Base-by-base conservation (phyloP, 2,888 invertebrate species). In the Podabrus alpinus region DNA sequence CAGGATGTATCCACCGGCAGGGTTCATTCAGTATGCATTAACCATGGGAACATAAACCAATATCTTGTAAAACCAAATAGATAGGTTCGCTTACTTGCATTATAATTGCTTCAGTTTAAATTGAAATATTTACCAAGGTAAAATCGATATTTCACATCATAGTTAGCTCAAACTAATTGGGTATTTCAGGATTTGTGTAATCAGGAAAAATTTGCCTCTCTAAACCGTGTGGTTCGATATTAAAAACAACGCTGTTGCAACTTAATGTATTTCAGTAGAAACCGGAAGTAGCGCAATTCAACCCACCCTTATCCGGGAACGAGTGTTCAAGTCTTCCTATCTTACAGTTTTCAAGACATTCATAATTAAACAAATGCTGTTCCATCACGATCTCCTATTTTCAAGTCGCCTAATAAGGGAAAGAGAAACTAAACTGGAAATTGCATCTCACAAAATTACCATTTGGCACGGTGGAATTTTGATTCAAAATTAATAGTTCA, bases 1-100 rank as follows among this genome's bases (percentile, higher is more conserved):
- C 73, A 24, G 16, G 59, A 71, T 19, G 59, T 74, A 74, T 62
- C 66, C 67, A 62, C 59, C 66, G 21, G 61, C 69, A 59, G 69
- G 68, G 71, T 72, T 72, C 72, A 75, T 75, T 75, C 68, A 24
- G 75, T 75, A 75, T 75, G 75, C 72, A 75, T 75, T 75, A 72
- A 69, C 24, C 60, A 15, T 15, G n/a, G 59, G 71, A 61, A 75
- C 64, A 71, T 71, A 71, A 75, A 75, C 75, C 69, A 66, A 75
- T 75, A 66, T 68, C 71, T 61, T 17, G 16, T 21, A 16, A 15
- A 62, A 45, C 68, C 66, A 72, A 68, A 59, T 16, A 60, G 71
- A 62, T 60, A 21, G 61, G 25, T 64, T 64, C 62, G 62, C 62
- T 21, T 64, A n/a, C 62, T 19, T 64, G 62, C 17, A 64, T 64